Conservation (phyloP, 92 coral and sea anemone species). For the Epizoanthus stellaris region DNA sequence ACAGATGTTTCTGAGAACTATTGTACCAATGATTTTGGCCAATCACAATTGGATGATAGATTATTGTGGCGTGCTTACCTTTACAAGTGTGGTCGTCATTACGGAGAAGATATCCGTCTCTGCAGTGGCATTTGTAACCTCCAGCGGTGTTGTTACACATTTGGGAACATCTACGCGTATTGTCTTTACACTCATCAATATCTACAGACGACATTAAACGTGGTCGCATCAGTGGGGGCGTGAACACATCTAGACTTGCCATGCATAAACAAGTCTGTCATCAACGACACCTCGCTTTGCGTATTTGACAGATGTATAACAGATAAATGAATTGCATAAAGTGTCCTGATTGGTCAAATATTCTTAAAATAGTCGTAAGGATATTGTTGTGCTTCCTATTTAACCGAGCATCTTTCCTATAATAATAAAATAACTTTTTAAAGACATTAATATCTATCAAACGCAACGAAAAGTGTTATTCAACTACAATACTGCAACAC, state of each 20-base stretch:
- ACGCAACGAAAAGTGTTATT: background rate
- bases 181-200: background rate
- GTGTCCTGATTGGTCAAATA: too few relatives aligned
- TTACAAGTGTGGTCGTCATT: conserved; percentile 1
- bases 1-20: too few relatives aligned
- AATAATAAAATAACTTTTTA: background rate
- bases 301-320: too few relatives aligned
- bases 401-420: too few relatives aligned
- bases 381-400: too few relatives aligned
- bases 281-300: background rate
- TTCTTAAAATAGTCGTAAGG: too few relatives aligned
- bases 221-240: background rate
- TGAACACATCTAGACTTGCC: background rate
- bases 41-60: too few relatives aligned
- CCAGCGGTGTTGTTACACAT: too few relatives aligned
- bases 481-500: background rate
- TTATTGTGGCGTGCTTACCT: background rate
- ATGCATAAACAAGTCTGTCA: background rate
- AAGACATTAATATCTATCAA: background rate
- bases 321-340: background rate
- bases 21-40: too few relatives aligned
- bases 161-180: background rate
- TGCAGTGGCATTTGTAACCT: background rate
- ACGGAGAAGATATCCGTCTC: background rate
- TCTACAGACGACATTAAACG: background rate